These are phyloP conservation scores for Agapostemon virescens DNA, from an alignment of 2,888 invertebrate genomes.

Conservation along the genomic window DNA sequence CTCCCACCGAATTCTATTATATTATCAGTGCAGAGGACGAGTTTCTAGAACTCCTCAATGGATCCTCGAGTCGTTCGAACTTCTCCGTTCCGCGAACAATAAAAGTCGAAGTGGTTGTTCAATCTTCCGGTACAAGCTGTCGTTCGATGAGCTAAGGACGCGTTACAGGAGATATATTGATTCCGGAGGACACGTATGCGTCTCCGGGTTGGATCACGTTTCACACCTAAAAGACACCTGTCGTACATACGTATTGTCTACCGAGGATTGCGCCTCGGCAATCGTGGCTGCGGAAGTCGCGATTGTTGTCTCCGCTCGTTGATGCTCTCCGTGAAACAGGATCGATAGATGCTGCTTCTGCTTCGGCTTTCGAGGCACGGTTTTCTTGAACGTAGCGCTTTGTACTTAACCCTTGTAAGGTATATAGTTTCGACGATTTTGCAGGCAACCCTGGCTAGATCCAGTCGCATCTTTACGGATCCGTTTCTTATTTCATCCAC, in stretches of 20 bases:
- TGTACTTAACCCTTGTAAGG: too few relatives aligned
- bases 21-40: constrained; percentile 29
- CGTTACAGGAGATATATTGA: constrained; percentile 47
- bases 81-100: constrained; percentile 48
- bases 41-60: constrained; percentile 13
- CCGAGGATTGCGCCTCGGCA: constrained; percentile 16
- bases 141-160: constrained; percentile 41
- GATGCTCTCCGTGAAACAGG: not conserved
- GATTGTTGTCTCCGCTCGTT: not conserved
- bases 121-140: constrained; percentile 52
- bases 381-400: not conserved
- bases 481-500: too few relatives aligned
- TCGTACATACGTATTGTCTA: constrained; percentile 54
- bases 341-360: not conserved
- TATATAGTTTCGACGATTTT: too few relatives aligned
- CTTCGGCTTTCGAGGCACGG: not conserved
- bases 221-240: constrained; percentile 54
- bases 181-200: constrained; percentile 28
- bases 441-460: too few relatives aligned
- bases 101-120: constrained; percentile 54
- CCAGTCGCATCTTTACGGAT: too few relatives aligned
- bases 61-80: constrained; percentile 29
- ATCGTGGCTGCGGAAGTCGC: not conserved
- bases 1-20: constrained; percentile 35
- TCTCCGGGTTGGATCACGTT: constrained; percentile 49